These are phyloP conservation scores for Formica exsecta DNA, from an alignment of 1,140 invertebrate genomes.

Conservation along the genomic window DNA sequence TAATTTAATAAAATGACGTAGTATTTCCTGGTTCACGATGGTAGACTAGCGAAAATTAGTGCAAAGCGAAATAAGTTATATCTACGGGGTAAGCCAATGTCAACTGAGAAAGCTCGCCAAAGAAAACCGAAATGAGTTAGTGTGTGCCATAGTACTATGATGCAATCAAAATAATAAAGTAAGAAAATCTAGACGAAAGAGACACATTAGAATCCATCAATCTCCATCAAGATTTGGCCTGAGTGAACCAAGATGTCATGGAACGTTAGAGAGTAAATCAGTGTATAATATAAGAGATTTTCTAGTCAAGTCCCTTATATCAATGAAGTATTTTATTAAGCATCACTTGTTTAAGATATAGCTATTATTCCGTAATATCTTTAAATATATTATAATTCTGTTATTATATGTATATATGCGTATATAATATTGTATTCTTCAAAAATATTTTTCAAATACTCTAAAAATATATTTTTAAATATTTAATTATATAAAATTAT, in stretches of 20 bases:
- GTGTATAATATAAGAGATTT: conserved; percentile 22
- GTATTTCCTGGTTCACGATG: background rate
- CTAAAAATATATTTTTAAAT: background rate
- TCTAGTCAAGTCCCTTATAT: background rate
- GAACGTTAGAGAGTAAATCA: conserved; percentile 3
- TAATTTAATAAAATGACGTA: background rate
- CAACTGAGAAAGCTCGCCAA: conserved; percentile 7
- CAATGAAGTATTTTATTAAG: conserved; percentile 9
- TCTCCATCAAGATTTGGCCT: conserved; percentile 40
- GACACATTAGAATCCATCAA: conserved; percentile 18
- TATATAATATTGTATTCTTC: background rate
- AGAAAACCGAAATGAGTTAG: conserved; percentile 28
- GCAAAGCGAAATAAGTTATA: background rate
- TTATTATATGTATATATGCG: too few relatives aligned
- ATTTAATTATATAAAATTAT: background rate
- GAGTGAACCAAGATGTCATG: conserved; percentile 18
- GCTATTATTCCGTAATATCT: background rate
- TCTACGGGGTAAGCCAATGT: background rate
- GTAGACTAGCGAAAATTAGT: background rate
- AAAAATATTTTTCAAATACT: background rate
- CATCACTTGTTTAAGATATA: background rate
- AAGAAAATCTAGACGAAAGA: conserved; percentile 27
- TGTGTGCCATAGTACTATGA: conserved; percentile 19
- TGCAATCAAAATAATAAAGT: conserved; percentile 26
- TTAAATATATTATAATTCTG: background rate